Evolutionary conservation across 2,888 invertebrate genomes (phyloP).

Genomic region (Isoperla grammatica): DNA sequence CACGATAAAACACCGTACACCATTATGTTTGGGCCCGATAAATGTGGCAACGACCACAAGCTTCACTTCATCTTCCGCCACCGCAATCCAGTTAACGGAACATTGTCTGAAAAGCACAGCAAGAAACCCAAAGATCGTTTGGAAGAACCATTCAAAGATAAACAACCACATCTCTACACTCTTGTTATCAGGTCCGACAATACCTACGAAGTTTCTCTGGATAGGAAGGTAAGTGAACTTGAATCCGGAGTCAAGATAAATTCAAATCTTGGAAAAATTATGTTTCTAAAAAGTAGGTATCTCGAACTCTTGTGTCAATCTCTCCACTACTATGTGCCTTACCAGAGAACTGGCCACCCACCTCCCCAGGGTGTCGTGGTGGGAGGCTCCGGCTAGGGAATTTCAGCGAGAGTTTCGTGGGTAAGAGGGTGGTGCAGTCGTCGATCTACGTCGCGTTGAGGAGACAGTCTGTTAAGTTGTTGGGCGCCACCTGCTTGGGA

Average conservation of each 20-base stretch:
- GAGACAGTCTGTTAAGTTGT: too few species aligned
- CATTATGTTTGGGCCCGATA: slow-evolving; percentile 99
- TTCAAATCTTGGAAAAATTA: slow-evolving; percentile 1
- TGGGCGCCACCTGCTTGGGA: too few species aligned
- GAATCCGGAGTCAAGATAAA: not conserved
- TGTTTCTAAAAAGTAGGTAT: too few species aligned
- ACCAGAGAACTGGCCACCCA: too few species aligned
- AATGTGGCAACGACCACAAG: slow-evolving; percentile 95
- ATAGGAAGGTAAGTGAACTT: slow-evolving; percentile 54
- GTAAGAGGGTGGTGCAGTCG: too few species aligned
- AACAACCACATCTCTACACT: slow-evolving; percentile 83
- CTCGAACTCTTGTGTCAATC: too few species aligned
- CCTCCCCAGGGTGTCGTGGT: too few species aligned
- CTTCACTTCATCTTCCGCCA: slow-evolving; percentile 88
- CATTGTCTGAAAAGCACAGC: slow-evolving; percentile 90
- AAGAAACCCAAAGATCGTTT: slow-evolving; percentile 82
- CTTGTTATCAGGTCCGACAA: slow-evolving; percentile 74
- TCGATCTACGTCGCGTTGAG: too few species aligned
- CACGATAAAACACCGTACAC: slow-evolving; percentile 96
- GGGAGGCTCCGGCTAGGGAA: too few species aligned
- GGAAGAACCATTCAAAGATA: slow-evolving; percentile 86
- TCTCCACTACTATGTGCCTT: too few species aligned
- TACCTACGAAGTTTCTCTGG: slow-evolving; percentile 72
- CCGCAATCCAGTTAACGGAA: slow-evolving; percentile 86
- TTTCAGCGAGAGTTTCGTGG: too few species aligned